Evolutionary conservation across 2,888 invertebrate species (phyloP), one percentile per base, ranked within the genome.

Genomic region (Aspidiotus destructor): DNA sequence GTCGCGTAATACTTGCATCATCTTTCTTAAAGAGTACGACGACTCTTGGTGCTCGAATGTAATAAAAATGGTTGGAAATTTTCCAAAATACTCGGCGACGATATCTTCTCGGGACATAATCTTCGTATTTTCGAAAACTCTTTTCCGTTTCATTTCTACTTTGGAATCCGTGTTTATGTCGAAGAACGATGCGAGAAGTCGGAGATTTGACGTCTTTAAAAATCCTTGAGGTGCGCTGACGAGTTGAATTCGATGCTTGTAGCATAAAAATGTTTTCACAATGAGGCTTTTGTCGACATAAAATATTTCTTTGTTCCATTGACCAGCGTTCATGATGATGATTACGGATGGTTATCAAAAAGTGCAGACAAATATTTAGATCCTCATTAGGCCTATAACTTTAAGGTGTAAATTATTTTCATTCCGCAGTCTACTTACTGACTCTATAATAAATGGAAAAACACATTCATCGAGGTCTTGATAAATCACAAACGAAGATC

Each of bases 231-330:
- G 64, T 2, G 64, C 17, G 41, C 57, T 55, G 41, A 65, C 42
- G 41, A 65, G 41, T 8, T 57, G 41, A 11, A 57, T 17, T 28
- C 57, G 55, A 42, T 65, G 41, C 42, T 8, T 8, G 7, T 41
- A 40, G 11, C 44, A 28, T 42, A 65, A 41, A n/a, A 65, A 65
- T 17, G 55, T 42, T 17, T 58, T 58, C 44, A 65, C 42, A 17
- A 65, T 17, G 42, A 54, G 41, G 17, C 28, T 65, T 42, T 65
- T 65, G 58, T 65, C 64, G 58, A 65, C 57, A 54, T 57, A 65
- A 17, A 15, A 65, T 7, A 57, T 55, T 7, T 57, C 57, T 44
- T 54, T 9, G 28, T 10, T 11, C 58, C 58, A 58, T 10, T 17
- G 17, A 16, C 28, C 28, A 28, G 28, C 28, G 28, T 28, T 28